phyloP scores from a whole-genome alignment of 1,140 invertebrate species.

The Hylaeus volcanicus region DNA sequence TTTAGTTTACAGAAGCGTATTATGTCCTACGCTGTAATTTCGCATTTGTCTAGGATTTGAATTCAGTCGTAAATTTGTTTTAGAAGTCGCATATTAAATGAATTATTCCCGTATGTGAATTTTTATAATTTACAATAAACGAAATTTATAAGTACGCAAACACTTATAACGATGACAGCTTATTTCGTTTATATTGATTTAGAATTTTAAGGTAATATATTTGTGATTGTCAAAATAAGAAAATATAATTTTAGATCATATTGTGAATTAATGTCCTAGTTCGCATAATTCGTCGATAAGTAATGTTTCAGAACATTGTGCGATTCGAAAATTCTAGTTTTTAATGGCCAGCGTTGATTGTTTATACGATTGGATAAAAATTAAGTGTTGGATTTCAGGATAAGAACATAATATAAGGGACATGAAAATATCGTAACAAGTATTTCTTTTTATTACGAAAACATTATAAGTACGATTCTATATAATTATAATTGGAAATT shows the following conservation, averaged over 20 bases:
- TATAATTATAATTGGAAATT: conserved; percentile 26
- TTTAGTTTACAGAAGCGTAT: conserved; percentile 2
- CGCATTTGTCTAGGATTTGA: conserved; percentile 12
- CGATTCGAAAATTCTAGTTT: conserved; percentile 27
- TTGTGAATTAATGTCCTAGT: conserved; percentile 13
- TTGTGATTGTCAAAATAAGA: conserved; percentile 16
- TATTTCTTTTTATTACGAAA: conserved; percentile 25
- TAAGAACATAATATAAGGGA: background rate
- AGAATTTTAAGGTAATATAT: conserved; percentile 28
- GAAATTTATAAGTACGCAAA: conserved; percentile 21
- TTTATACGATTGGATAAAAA: background rate
- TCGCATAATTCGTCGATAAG: background rate
- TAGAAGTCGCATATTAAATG: conserved; percentile 10
- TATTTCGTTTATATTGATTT: conserved; percentile 20
- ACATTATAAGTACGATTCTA: conserved; percentile 1
- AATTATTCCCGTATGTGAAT: conserved; percentile 17
- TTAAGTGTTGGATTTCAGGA: background rate
- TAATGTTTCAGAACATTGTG: conserved; percentile 21
- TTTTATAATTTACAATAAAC: conserved; percentile 47
- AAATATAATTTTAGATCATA: conserved; percentile 29
- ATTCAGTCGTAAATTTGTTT: background rate
- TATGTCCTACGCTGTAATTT: conserved; percentile 26
- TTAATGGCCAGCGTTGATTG: background rate
- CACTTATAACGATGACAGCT: background rate
- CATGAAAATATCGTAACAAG: conserved; percentile 26